Evolutionary conservation across 2,888 invertebrate species (phyloP), one percentile per base, ranked within the genome.

Genomic region (Hirudinaria manillensis): DNA sequence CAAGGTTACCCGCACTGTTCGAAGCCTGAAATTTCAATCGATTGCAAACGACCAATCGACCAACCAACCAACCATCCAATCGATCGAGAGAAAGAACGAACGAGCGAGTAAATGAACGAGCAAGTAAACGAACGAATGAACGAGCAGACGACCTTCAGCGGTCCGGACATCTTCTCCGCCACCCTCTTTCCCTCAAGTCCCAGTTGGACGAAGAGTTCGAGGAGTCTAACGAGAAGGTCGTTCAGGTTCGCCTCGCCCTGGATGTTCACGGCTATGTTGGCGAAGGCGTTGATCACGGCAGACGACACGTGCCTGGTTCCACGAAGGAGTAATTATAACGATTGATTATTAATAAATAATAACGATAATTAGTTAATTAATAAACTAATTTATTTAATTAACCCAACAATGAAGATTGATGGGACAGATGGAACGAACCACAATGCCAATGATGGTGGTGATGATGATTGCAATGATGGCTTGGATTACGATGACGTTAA

Each of bases 161-260:
- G 87, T 2, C 93, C 92, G 36, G 92, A 91, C 1, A 75, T 76
- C 83, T 94, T 92, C 82, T 99, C 98, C 70, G 93, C 93, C 45
- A 95, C 93, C 65, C 97, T 88, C 85, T 98, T 96, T 0, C 96
- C 95, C 85, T 98, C 99, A 75, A 99, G 87, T 0, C 99, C 99
- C 77, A 99, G 90, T 84, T 97, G 97, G 0, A 99, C 97, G 87
- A 98, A 99, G 67, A 99, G 87, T 86, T 99, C 99, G 72, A 99
- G 87, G 73, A 99, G 88, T 38, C 94, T 89, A 0, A 92, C 91
- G 36, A 98, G 86, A 61, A 97, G 87, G 81, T 96, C 95, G 75
- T 91, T 88, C 84, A 94, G 90, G 61, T 85, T 85, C 0, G 89
- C 86, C 78, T 94, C 93, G 1, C 94, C 94, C 81, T 93, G 91